phyloP scores from a whole-genome alignment of 2,113 vertebrate genomes.

The Actenoides lindsayi region DNA sequence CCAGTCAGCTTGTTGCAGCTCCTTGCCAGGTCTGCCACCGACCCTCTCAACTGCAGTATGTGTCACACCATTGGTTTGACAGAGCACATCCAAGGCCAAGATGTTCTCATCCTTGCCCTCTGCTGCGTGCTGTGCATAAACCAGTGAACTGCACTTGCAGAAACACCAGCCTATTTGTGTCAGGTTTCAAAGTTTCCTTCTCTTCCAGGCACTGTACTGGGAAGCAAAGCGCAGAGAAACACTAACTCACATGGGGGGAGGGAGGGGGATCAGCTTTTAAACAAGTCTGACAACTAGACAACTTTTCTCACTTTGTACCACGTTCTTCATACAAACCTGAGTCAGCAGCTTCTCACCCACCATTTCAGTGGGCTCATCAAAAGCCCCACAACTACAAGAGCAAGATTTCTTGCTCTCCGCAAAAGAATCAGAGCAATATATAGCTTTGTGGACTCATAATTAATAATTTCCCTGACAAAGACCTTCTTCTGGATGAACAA shows the following conservation, averaged over 20 bases:
- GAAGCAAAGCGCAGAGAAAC: not conserved
- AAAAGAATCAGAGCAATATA: not conserved
- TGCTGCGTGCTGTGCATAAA: not conserved
- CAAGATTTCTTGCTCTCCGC: not conserved
- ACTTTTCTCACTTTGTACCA: not conserved
- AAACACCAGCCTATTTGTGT: not conserved
- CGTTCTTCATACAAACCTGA: not conserved
- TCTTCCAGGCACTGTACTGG: not conserved
- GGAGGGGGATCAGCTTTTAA: not conserved
- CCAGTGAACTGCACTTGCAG: not conserved
- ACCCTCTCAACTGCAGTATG: not conserved
- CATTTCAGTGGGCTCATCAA: not conserved
- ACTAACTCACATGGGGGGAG: not conserved
- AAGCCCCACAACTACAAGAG: not conserved
- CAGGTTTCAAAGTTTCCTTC: not conserved
- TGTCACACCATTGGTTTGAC: not conserved
- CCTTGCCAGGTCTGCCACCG: not conserved
- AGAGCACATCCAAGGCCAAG: not conserved
- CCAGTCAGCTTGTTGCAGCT: not conserved
- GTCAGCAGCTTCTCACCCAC: not conserved
- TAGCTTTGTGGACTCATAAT: not conserved
- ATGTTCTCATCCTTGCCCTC: not conserved
- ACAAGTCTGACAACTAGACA: not conserved
- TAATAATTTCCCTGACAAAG: not conserved
- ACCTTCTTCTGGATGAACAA: not conserved